phyloP scores from a whole-genome alignment of 2,888 invertebrate species.

The Tenthredo livida region DNA sequence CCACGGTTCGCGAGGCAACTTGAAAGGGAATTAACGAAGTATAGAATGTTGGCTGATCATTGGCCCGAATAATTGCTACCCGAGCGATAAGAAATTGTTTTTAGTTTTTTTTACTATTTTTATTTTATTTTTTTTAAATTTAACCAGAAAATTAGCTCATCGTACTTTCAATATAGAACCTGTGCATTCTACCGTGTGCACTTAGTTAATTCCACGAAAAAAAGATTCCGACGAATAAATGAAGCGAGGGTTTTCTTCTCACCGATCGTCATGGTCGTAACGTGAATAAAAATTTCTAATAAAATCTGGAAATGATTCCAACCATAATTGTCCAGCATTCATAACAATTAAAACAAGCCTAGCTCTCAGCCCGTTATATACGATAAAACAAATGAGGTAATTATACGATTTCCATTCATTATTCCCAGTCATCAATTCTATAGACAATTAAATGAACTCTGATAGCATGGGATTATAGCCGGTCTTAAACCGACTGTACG shows the following conservation, averaged over 20 bases:
- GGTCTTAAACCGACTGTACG: slow-evolving; percentile 28
- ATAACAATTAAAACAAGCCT: neutral
- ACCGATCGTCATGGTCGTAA: too few relatives aligned
- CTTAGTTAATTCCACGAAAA: neutral
- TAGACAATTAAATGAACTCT: slow-evolving; percentile 24
- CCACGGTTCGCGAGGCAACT: slow-evolving; percentile 34
- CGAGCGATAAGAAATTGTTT: neutral
- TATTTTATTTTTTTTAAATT: neutral
- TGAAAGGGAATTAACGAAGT: slow-evolving; percentile 46
- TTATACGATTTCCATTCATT: neutral
- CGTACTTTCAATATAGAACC: neutral
- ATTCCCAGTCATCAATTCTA: neutral
- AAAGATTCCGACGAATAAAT: neutral
- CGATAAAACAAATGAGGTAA: neutral
- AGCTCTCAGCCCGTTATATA: neutral
- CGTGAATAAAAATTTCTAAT: too few relatives aligned
- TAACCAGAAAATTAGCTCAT: slow-evolving; percentile 23
- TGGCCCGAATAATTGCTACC: slow-evolving; percentile 36
- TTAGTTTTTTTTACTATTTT: neutral
- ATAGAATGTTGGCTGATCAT: slow-evolving; percentile 22
- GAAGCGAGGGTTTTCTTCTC: neutral
- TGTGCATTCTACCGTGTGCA: neutral
- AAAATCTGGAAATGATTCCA: too few relatives aligned
- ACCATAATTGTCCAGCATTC: too few relatives aligned
- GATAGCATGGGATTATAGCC: slow-evolving; percentile 8